phyloP scores from a whole-genome alignment of 2,888 invertebrate genomes.

The Apamea epomidion region DNA sequence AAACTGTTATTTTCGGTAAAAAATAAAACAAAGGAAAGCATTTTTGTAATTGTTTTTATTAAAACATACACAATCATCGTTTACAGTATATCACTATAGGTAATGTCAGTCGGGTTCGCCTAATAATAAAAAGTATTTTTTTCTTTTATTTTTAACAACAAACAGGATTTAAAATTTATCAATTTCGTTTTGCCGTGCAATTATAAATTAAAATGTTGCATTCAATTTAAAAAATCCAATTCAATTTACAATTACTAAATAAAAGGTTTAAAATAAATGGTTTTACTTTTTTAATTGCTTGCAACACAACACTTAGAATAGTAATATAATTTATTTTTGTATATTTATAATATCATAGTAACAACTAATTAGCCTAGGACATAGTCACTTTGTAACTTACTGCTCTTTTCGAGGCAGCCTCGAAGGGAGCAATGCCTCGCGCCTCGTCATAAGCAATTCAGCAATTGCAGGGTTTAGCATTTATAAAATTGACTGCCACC shows the following conservation, averaged over 20 bases:
- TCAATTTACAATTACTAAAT: constrained; percentile 32
- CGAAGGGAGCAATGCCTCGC: constrained; percentile 17
- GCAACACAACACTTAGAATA: constrained; percentile 62
- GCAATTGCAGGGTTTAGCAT: constrained; percentile 30
- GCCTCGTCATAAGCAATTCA: constrained; percentile 34
- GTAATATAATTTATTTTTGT: constrained; percentile 56
- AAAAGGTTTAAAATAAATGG: constrained; percentile 26
- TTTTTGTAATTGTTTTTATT: constrained; percentile 75
- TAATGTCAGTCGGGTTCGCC: constrained; percentile 83
- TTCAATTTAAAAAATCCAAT: constrained; percentile 60
- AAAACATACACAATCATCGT: constrained; percentile 83
- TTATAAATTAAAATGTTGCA: constrained; percentile 63
- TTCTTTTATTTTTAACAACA: constrained; percentile 71
- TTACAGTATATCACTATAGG: constrained; percentile 72
- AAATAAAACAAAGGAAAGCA: constrained; percentile 47
- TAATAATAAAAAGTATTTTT: constrained; percentile 73
- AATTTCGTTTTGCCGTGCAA: constrained; percentile 63
- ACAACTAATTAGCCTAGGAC: constrained; percentile 58
- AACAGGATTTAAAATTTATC: constrained; percentile 73
- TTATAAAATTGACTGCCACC: constrained; percentile 44
- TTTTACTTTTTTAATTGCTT: constrained; percentile 64
- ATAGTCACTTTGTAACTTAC: constrained; percentile 65
- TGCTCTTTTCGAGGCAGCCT: constrained; percentile 45
- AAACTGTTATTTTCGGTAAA: not conserved
- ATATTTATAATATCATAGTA: constrained; percentile 62